Base-by-base conservation (phyloP, 2,113 vertebrate species). In the Pao palembangensis region DNA sequence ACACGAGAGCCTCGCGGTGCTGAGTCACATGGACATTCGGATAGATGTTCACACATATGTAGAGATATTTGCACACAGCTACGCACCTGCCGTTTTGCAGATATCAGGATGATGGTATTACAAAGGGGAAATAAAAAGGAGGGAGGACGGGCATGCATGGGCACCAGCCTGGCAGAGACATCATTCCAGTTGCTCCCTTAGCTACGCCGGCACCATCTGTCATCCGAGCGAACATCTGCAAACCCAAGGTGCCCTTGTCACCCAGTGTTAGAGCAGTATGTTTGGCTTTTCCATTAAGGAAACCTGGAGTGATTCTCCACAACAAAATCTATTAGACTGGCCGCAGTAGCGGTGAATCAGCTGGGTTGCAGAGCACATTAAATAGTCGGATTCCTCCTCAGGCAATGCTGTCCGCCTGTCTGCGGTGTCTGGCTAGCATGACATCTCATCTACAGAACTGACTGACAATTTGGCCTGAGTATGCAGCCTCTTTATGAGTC, bases 191-290 rank as follows among this genome's bases (percentile, higher is more conserved):
- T 48, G 86, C 88, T 90, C 90, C 88, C 86, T 80, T 78, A 83
- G 87, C 88, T 75, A 57, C 62, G 86, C 88, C 79, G 85, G 63
- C 78, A 55, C 91, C 91, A 92, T 92, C 91, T 92, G 91, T 92
- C 91, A 91, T 90, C 82, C 76, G 85, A 74, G 62, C 59, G 87
- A 92, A 92, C 91, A 92, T 92, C 91, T 92, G 91, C 91, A 91
- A 83, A 86, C 79, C 91, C 91, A 92, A 92, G 91, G 91, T 92
- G 91, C 90, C 91, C 91, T 91, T 92, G 91, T 91, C 89, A 84
- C 83, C 89, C 90, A 81, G 75, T 79, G 91, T 90, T 89, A 87
- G 82, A 77, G 79, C 84, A 79, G 82, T 76, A 75, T 82, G 82
- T 85, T 89, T 89, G 86, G 81, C 80, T 82, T 89, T 85, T 88